Evolutionary conservation across 2,888 invertebrate genomes (phyloP).

Genomic region (Volucella inanis): DNA sequence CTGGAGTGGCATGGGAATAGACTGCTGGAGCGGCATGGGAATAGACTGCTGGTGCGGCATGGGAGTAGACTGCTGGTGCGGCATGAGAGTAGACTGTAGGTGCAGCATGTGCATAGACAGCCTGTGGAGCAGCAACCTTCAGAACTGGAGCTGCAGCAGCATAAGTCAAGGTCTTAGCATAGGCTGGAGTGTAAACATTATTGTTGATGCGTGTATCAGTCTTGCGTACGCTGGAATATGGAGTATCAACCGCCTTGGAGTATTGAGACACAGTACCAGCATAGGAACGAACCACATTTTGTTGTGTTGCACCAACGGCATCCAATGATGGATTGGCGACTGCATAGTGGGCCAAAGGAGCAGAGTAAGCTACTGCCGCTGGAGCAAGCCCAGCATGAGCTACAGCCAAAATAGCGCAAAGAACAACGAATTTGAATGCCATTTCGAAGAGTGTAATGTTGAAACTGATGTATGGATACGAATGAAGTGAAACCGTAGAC

Average conservation of each 20-base stretch:
- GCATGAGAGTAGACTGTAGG: slow-evolving; percentile 75
- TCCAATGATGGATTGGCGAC: slow-evolving; percentile 79
- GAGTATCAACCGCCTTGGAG: slow-evolving; percentile 85
- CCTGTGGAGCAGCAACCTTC: slow-evolving; percentile 77
- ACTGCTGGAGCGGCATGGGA: slow-evolving; percentile 77
- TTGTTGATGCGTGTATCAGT: slow-evolving; percentile 85
- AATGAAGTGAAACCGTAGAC: slow-evolving; percentile 60
- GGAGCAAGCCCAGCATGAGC: slow-evolving; percentile 84
- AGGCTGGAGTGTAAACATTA: slow-evolving; percentile 75
- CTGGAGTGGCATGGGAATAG: slow-evolving; percentile 76
- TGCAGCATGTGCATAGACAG: slow-evolving; percentile 76
- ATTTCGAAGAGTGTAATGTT: slow-evolving; percentile 29
- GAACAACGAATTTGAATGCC: slow-evolving; percentile 83
- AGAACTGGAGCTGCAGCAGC: slow-evolving; percentile 78
- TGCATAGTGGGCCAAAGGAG: slow-evolving; percentile 79
- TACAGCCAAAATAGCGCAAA: slow-evolving; percentile 85
- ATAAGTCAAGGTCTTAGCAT: slow-evolving; percentile 76
- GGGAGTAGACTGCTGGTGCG: slow-evolving; percentile 76
- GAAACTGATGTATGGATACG: slow-evolving; percentile 11
- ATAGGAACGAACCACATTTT: slow-evolving; percentile 85
- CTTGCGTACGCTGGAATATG: slow-evolving; percentile 86
- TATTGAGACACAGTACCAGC: slow-evolving; percentile 85
- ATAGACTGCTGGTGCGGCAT: slow-evolving; percentile 77
- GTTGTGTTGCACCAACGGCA: slow-evolving; percentile 83
- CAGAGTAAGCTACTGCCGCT: slow-evolving; percentile 70